Conservation (phyloP, 1,140 invertebrate species). For the Drosophila takahashii region DNA sequence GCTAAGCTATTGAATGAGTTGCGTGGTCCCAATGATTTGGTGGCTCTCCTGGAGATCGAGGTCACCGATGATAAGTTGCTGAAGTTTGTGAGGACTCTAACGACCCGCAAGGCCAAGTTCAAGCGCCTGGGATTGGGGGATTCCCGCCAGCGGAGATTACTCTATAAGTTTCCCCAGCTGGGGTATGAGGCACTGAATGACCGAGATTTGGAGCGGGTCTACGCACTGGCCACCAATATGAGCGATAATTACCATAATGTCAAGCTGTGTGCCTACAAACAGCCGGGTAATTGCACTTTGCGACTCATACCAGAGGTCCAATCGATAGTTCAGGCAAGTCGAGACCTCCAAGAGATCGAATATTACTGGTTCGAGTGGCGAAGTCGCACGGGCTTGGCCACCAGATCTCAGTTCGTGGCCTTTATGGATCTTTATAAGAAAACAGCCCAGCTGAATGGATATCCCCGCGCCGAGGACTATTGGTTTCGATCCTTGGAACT, state of each 20-base stretch:
- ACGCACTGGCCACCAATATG: slow-evolving; percentile 62
- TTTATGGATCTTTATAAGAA: slow-evolving; percentile 79
- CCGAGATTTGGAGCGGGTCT: slow-evolving; percentile 39
- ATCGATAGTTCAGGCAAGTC: slow-evolving; percentile 51
- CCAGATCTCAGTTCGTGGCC: slow-evolving; percentile 46
- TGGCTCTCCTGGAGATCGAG: slow-evolving; percentile 56
- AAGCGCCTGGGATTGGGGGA: slow-evolving; percentile 48
- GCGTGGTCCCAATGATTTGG: slow-evolving; percentile 53
- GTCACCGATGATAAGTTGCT: slow-evolving; percentile 59
- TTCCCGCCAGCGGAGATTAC: slow-evolving; percentile 42
- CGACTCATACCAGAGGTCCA: slow-evolving; percentile 71
- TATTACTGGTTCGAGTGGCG: slow-evolving; percentile 82
- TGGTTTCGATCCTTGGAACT: slow-evolving; percentile 71
- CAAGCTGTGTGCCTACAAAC: slow-evolving; percentile 58
- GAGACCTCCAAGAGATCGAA: slow-evolving; percentile 70
- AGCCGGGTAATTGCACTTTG: slow-evolving; percentile 64
- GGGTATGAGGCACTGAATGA: slow-evolving; percentile 54
- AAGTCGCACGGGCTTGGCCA: slow-evolving; percentile 46
- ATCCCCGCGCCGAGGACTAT: slow-evolving; percentile 58
- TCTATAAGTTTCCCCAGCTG: slow-evolving; percentile 47
- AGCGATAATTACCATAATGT: slow-evolving; percentile 66
- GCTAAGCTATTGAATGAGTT: slow-evolving; percentile 65
- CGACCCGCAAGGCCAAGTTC: slow-evolving; percentile 45
- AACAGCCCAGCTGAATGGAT: slow-evolving; percentile 70
- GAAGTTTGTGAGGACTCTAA: slow-evolving; percentile 42